A percentile compares a stretch with the other conserved stretches of the same genome.
phyloP scores from a whole-genome alignment of 2,113 vertebrate species.

The Anolis sagrei region DNA sequence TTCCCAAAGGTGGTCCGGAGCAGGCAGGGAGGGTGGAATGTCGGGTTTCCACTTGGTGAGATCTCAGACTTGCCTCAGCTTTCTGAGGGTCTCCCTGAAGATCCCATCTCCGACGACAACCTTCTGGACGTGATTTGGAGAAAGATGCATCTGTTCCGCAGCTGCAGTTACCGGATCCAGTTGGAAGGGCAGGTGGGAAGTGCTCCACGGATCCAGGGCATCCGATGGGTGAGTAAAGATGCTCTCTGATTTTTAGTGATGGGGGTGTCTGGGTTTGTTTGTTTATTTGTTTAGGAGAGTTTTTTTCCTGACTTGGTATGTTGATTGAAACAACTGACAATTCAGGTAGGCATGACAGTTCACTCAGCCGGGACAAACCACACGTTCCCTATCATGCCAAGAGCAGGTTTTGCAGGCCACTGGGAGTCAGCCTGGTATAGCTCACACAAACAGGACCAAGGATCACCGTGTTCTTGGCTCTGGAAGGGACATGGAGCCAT shows the following conservation, averaged over 20 bases:
- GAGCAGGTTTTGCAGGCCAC: slow-evolving; percentile 4
- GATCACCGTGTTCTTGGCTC: not conserved
- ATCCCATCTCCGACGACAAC: slow-evolving; percentile 16
- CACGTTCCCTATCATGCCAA: not conserved
- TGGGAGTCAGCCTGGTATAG: not conserved
- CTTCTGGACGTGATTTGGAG: slow-evolving; percentile 65
- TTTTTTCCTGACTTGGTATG: not conserved
- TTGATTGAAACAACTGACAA: not conserved
- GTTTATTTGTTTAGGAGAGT: no score
- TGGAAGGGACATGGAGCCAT: not conserved
- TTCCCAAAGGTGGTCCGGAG: not conserved
- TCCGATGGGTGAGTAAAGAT: slow-evolving; percentile 85
- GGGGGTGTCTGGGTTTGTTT: not conserved
- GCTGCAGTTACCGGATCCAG: slow-evolving; percentile 88
- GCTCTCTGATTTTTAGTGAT: not conserved
- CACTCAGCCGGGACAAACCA: not conserved
- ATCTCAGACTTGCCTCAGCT: not conserved
- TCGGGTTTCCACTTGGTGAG: not conserved
- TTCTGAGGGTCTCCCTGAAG: not conserved
- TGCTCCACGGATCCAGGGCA: slow-evolving; percentile 81
- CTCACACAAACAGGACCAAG: not conserved
- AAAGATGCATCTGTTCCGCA: slow-evolving; percentile 90
- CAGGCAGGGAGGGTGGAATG: not conserved
- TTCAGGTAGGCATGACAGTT: not conserved
- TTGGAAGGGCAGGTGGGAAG: slow-evolving; percentile 76